These are phyloP conservation scores for Meloidogyne hapla DNA, from an alignment of 1,140 invertebrate genomes.

Conservation along the genomic window DNA sequence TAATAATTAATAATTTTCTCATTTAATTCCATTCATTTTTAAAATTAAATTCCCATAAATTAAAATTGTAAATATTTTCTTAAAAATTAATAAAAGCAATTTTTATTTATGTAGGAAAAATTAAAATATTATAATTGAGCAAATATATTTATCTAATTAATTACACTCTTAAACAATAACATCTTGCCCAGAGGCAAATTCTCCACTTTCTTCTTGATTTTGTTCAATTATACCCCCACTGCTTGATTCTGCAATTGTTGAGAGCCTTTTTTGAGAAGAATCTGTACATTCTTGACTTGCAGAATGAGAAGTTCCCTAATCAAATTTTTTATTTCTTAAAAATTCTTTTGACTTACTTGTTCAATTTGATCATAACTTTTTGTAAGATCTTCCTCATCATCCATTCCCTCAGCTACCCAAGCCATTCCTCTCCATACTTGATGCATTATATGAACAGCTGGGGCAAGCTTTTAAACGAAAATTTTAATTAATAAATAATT, in stretches of 20 bases:
- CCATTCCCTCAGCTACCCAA: conserved; percentile 63
- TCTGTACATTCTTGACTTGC: conserved; percentile 42
- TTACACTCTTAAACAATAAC: conserved; percentile 54
- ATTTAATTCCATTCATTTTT: neutral
- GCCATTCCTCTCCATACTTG: conserved; percentile 64
- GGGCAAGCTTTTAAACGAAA: too few species aligned
- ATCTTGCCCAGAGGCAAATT: conserved; percentile 55
- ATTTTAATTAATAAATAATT: too few species aligned
- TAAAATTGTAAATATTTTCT: conserved; percentile 6
- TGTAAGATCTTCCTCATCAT: conserved; percentile 58
- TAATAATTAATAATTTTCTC: conserved; percentile 1
- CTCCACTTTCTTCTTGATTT: conserved; percentile 58
- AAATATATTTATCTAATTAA: too few species aligned
- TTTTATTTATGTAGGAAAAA: neutral
- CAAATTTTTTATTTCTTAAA: conserved; percentile 9
- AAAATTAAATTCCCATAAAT: neutral
- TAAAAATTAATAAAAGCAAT: neutral
- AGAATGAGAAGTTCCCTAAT: conserved; percentile 30
- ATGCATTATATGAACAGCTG: conserved; percentile 64
- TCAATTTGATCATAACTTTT: conserved; percentile 54
- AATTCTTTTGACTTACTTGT: conserved; percentile 34
- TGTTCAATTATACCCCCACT: conserved; percentile 42
- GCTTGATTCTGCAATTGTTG: conserved; percentile 57
- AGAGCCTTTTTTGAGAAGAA: conserved; percentile 47
- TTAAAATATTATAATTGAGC: neutral